Evolutionary conservation across 2,797 vertebrate genomes (phyloP).

Genomic region (Enteromius radiatus): DNA sequence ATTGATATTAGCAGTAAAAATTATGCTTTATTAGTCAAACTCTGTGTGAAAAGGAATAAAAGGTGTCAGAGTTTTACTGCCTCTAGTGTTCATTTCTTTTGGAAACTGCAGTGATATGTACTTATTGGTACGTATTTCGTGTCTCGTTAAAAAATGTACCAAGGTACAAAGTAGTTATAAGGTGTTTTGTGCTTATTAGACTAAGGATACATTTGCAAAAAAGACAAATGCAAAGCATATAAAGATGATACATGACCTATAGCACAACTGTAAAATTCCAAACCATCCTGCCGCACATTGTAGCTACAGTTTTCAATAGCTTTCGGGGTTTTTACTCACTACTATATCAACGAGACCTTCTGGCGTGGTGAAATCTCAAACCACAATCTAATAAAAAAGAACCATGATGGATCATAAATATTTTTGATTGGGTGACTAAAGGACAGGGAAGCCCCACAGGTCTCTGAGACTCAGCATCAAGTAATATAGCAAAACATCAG

Average conservation of each 20-base stretch:
- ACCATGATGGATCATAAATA: constrained; percentile 58
- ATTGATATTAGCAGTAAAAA: no score
- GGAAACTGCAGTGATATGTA: no score
- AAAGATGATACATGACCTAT: background rate
- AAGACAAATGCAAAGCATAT: background rate
- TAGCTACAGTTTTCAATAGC: constrained; percentile 32
- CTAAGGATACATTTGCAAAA: background rate
- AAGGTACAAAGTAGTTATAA: no score
- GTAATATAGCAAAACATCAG: constrained; percentile 42
- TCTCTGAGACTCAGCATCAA: constrained; percentile 34
- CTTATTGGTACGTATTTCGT: no score
- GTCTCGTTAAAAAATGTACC: no score
- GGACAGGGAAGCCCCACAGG: constrained; percentile 41
- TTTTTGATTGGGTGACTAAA: constrained; percentile 59
- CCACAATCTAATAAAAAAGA: constrained; percentile 60
- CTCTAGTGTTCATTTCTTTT: no score
- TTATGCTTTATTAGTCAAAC: no score
- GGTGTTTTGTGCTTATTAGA: background rate
- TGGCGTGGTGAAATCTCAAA: constrained; percentile 55
- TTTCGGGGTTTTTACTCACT: constrained; percentile 35
- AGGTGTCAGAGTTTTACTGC: no score
- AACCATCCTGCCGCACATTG: background rate
- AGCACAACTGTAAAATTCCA: background rate
- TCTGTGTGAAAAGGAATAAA: no score
- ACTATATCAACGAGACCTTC: constrained; percentile 46